Conservation (phyloP, 2,113 vertebrate genomes). For the Pituophis catenifer region DNA sequence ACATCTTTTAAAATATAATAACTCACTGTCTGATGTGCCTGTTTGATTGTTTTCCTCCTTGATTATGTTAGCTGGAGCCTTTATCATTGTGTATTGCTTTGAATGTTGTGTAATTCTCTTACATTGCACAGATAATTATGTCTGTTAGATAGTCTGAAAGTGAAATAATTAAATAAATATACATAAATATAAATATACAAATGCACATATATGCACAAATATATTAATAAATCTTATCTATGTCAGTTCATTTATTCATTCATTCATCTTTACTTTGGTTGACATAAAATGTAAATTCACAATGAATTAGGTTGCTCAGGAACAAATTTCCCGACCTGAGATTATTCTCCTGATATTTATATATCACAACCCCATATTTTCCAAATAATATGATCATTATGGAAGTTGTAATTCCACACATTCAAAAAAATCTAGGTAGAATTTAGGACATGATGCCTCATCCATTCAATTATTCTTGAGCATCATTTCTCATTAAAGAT, state of each 20-base stretch:
- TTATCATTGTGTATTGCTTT: not conserved
- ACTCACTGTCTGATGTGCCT: not conserved
- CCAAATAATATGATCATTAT: not conserved
- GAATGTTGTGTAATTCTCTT: not conserved
- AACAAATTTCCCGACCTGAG: not conserved
- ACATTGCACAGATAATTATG: not conserved
- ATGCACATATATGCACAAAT: no score
- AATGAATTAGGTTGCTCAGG: not conserved
- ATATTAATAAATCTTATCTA: not conserved
- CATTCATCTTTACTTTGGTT: not conserved
- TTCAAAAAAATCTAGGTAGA: not conserved
- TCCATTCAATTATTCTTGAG: not conserved
- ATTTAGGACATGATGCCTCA: not conserved
- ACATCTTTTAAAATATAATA: constrained; percentile 25
- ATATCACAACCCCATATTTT: not conserved
- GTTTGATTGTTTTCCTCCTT: not conserved
- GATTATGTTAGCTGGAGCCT: not conserved
- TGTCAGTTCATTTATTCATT: not conserved
- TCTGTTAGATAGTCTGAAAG: not conserved
- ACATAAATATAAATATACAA: not conserved
- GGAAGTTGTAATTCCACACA: not conserved
- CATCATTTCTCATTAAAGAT: not conserved
- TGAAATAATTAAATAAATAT: not conserved
- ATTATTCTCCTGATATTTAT: not conserved
- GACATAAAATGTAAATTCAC: not conserved